A percentile compares a stretch with the other conserved stretches of the same genome.
Conservation (phyloP, 2,113 vertebrate genomes). For the Phaethornis superciliosus region DNA sequence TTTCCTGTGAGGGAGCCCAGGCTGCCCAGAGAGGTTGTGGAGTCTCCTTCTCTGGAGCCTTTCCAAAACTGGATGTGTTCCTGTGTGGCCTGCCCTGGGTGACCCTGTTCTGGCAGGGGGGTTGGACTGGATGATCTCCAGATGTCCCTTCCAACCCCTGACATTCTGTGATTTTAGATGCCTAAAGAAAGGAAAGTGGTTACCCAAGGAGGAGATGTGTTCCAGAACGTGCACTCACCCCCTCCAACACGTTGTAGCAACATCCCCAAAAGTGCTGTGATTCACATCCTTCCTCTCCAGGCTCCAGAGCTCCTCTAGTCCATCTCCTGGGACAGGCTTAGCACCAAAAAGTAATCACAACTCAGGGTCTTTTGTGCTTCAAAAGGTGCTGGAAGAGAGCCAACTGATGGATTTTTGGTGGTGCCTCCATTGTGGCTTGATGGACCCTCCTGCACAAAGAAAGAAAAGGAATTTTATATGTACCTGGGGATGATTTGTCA, state of each 20-base stretch:
- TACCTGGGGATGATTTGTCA: not conserved
- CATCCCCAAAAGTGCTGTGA: not conserved
- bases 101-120: too few relatives aligned
- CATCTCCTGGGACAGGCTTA: not conserved
- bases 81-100: too few relatives aligned
- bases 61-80: too few relatives aligned
- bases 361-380: not conserved
- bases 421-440: not conserved
- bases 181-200: accelerated
- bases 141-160: too few relatives aligned
- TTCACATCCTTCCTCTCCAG: not conserved
- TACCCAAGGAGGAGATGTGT: not conserved
- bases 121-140: too few relatives aligned
- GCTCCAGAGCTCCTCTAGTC: not conserved
- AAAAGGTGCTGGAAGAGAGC: not conserved
- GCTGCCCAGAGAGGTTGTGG: too few relatives aligned
- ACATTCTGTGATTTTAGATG: not conserved
- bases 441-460: not conserved
- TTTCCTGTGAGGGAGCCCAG: too few relatives aligned
- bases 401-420: not conserved
- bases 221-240: accelerated
- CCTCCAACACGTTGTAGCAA: accelerated
- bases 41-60: too few relatives aligned
- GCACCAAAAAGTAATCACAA: slow-evolving; percentile 1
- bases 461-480: not conserved